Percentiles rank a stretch among this genome's conserved stretches.
Conservation (phyloP, 2,888 invertebrate genomes). For the Trichogramma evanescens region DNA sequence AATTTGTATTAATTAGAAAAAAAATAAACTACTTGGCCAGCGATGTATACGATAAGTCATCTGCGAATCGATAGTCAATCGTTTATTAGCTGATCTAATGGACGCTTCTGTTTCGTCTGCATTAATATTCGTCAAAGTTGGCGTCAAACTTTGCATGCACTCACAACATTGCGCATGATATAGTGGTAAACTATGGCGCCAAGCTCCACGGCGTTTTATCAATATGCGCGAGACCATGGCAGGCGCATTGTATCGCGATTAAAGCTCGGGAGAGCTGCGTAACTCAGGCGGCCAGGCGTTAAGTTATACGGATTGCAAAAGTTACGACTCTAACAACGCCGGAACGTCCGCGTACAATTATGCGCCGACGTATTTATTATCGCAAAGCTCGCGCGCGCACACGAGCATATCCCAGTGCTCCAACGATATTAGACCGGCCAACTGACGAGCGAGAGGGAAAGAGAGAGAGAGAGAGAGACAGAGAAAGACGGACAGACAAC, state of each 20-base stretch:
- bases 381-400: conserved; percentile 10
- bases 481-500: neutral
- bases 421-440: conserved; percentile 10
- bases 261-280: conserved; percentile 4
- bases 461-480: neutral
- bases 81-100: no score
- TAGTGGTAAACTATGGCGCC: no score
- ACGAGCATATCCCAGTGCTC: no score
- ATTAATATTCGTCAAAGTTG: no score
- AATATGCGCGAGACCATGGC: conserved; percentile 1
- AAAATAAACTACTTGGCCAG: no score
- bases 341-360: conserved; percentile 20
- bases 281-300: conserved; percentile 10
- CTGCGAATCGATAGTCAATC: no score
- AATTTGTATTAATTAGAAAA: no score
- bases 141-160: no score
- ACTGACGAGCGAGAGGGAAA: neutral
- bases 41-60: no score
- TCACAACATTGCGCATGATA: no score
- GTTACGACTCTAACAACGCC: conserved; percentile 27
- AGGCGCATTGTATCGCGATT: conserved; percentile 20
- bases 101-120: no score
- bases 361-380: conserved; percentile 40
- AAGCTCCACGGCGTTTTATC: neutral
- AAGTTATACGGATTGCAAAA: conserved; percentile 22